phyloP scores from a whole-genome alignment of 30 jellyfish, hydroid and myxozoan species.

The Mastigias papua region DNA sequence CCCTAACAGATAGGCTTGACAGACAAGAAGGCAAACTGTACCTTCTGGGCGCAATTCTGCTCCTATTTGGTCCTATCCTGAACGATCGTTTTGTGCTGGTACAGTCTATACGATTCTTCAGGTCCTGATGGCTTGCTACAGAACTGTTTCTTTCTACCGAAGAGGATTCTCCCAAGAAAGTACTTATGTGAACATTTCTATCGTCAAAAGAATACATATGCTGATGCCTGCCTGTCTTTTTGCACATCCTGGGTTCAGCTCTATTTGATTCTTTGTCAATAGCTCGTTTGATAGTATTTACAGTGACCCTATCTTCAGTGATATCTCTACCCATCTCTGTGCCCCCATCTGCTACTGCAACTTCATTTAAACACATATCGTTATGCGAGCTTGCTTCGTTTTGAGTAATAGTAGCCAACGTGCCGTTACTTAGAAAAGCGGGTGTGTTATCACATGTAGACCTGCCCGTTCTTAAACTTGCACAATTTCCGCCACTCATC shows the following conservation, averaged over 20 bases:
- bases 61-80: not conserved
- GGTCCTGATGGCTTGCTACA: not conserved
- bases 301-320: not conserved
- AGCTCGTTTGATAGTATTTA: not conserved
- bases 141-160: not conserved
- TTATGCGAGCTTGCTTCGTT: not conserved
- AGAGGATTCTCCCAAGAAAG: not conserved
- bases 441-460: not conserved
- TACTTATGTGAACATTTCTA: not conserved
- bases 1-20: not conserved
- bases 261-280: not conserved
- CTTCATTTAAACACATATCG: not conserved
- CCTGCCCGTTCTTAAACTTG: not conserved
- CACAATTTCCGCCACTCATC: not conserved
- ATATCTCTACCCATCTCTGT: not conserved
- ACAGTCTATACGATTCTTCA: not conserved
- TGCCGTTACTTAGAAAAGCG: not conserved
- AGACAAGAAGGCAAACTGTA: slow-evolving; percentile 6
- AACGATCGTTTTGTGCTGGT: not conserved
- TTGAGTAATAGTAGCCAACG: not conserved
- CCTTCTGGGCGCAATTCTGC: not conserved
- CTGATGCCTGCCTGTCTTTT: not conserved
- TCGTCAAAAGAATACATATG: not conserved
- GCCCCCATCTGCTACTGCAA: not conserved
- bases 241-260: not conserved